These are phyloP conservation scores for Coregonus ussuriensis DNA, from an alignment of 2,797 vertebrate species.

Conservation along the genomic window DNA sequence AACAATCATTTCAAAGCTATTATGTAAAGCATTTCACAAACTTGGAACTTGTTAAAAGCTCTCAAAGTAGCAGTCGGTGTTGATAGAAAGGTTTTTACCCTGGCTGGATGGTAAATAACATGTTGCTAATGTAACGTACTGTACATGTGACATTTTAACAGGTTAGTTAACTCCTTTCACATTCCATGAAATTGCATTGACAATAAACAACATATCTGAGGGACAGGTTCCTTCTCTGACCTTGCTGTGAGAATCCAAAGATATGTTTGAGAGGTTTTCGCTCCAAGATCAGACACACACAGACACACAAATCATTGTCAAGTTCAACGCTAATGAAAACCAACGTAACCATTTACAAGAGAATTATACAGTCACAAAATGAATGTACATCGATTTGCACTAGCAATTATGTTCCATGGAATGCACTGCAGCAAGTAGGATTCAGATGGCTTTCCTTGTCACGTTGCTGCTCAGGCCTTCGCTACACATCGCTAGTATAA, in stretches of 20 bases:
- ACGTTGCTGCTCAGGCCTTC: not conserved
- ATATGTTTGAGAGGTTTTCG: conserved; percentile 1
- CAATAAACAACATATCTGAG: conserved; percentile 7
- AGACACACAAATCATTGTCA: not conserved
- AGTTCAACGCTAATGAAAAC: not conserved
- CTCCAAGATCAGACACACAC: not conserved
- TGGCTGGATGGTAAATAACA: not conserved
- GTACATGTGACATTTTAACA: too few species aligned
- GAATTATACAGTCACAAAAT: too few species aligned
- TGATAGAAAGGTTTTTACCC: not conserved
- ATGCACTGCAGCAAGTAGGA: too few species aligned
- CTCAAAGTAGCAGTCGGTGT: not conserved
- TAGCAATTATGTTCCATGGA: too few species aligned
- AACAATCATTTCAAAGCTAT: too few species aligned
- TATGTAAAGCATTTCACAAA: not conserved
- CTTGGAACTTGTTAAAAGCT: too few species aligned
- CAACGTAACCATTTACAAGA: not conserved
- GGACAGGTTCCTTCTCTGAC: conserved; percentile 9
- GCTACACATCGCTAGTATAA: not conserved
- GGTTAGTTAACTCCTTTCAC: not conserved
- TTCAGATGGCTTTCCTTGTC: not conserved
- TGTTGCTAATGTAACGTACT: not conserved
- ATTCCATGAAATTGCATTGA: conserved; percentile 5
- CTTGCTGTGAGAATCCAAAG: not conserved
- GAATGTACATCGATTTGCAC: too few species aligned